A percentile compares a stretch with the other conserved stretches of the same genome.
phyloP scores from a whole-genome alignment of 92 coral and sea anemone species.

The Zoanthus gigantus region DNA sequence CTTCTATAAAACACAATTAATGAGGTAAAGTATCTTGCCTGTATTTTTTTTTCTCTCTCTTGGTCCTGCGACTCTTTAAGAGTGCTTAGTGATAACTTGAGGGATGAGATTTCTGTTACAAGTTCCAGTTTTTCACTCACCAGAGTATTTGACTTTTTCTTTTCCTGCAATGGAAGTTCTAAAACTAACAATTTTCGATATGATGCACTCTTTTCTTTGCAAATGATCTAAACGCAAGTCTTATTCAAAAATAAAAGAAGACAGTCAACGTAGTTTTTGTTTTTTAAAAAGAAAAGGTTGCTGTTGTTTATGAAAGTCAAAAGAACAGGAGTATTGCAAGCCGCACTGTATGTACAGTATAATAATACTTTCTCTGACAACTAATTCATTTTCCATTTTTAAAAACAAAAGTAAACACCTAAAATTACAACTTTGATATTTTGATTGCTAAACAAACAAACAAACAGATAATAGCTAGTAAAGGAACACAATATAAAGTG shows the following conservation, averaged over 20 bases:
- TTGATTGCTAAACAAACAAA: too few species aligned
- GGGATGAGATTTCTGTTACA: slow-evolving; percentile 72
- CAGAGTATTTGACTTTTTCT: slow-evolving; percentile 54
- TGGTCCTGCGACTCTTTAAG: not conserved
- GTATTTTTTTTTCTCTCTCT: slow-evolving; percentile 29
- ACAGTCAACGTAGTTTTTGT: too few species aligned
- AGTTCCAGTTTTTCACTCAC: slow-evolving; percentile 66
- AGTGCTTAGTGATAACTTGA: slow-evolving; percentile 48
- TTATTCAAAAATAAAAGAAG: too few species aligned
- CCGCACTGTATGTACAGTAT: too few species aligned
- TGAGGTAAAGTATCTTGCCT: slow-evolving; percentile 9
- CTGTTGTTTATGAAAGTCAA: too few species aligned
- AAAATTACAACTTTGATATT: not conserved
- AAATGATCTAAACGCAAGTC: not conserved
- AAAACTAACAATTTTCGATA: not conserved
- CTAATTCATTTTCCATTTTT: not conserved
- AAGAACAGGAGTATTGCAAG: too few species aligned
- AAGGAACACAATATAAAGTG: not conserved
- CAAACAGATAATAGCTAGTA: not conserved
- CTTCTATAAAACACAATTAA: not conserved
- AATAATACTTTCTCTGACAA: not conserved
- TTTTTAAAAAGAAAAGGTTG: too few species aligned
- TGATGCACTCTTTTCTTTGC: not conserved
- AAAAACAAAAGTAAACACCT: not conserved
- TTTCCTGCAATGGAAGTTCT: slow-evolving; percentile 48